Base-by-base conservation (phyloP, 2,113 vertebrate genomes). In the Polypterus bichir region DNA sequence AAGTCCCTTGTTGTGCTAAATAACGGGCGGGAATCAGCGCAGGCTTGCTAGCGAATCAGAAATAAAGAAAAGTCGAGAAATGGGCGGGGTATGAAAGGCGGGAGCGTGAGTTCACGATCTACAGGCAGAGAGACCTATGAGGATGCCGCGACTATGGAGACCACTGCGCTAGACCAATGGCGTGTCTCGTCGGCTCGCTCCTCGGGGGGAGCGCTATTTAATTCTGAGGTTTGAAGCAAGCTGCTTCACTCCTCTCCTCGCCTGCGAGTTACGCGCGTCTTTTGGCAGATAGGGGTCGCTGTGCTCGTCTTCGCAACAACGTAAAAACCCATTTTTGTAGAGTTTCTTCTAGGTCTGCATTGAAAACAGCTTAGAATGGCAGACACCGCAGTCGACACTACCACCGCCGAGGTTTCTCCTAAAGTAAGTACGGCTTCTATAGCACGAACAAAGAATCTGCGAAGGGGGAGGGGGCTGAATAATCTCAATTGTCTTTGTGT, bases 371-470 rank as follows among this genome's bases (percentile, higher is more conserved):
- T 9, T 71, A 72, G 68, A 53, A 90, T 90, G 88, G 85, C 88
- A 65, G 88, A 90, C 48, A 83, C 80, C 67, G 82, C 72, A 76
- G 85, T 83, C 69, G 84, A 88, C 47, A 85, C 79, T 45, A 83
- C 83, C 71, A 74, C 74, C 54, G 58, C 70, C 44, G 87, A 90
- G 81, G 79, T 89, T 74, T 83, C 81, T 66, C 75, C 79, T 61
- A 86, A 87, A 83, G 86, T 89, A 73, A 66, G 82, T 80, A 74
- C 72, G 58, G 71, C 4, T 49, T 27, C 27, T 27, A 27, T 1
- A 44, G 5, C 9, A 27, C 27, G 27, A 27, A 27, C 27, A 27
- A 27, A 27, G 27, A 27, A 27, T 27, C 27, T 27, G 27, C 27
- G 27, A 27, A 27, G 27, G 27, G 27, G 27, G 27, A 27, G 27